Conservation (phyloP, 2,888 invertebrate species). For the Gandaritis pyraliata region DNA sequence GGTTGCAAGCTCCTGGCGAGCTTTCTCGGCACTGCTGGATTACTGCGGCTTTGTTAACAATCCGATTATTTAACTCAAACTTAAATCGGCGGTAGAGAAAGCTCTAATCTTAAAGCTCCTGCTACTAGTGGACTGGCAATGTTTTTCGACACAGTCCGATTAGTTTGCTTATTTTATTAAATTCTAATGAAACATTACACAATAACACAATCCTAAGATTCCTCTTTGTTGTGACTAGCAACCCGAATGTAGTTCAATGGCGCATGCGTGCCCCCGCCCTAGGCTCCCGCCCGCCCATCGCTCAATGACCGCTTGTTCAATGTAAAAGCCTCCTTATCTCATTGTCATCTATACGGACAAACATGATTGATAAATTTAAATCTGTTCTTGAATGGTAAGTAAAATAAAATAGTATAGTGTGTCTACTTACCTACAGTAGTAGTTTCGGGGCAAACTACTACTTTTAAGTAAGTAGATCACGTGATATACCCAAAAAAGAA, state of each 20-base stretch:
- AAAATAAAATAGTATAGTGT: background rate
- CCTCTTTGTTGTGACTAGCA: slow-evolving; percentile 48
- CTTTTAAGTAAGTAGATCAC: too few relatives aligned
- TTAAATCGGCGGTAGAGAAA: background rate
- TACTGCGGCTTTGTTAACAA: background rate
- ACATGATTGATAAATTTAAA: slow-evolving; percentile 8
- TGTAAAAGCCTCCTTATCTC: slow-evolving; percentile 38
- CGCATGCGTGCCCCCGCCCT: slow-evolving; percentile 74
- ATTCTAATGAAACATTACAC: slow-evolving; percentile 21
- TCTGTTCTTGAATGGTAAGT: slow-evolving; percentile 11
- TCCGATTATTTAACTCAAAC: background rate
- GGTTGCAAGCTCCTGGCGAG: slow-evolving; percentile 37
- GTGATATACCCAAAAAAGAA: too few relatives aligned
- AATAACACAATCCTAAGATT: slow-evolving; percentile 18
- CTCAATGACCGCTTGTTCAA: slow-evolving; percentile 71
- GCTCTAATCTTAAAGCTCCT: slow-evolving; percentile 13
- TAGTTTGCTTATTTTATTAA: background rate
- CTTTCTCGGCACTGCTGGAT: slow-evolving; percentile 14
- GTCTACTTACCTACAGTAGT: too few relatives aligned
- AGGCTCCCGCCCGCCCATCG: slow-evolving; percentile 61
- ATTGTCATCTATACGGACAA: slow-evolving; percentile 9
- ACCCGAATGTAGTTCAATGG: slow-evolving; percentile 46
- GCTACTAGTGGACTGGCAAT: slow-evolving; percentile 1
- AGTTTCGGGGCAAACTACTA: too few relatives aligned
- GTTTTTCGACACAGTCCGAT: background rate